These are phyloP conservation scores for Eupsilia transversa DNA, from an alignment of 2,888 invertebrate genomes.

Conservation along the genomic window DNA sequence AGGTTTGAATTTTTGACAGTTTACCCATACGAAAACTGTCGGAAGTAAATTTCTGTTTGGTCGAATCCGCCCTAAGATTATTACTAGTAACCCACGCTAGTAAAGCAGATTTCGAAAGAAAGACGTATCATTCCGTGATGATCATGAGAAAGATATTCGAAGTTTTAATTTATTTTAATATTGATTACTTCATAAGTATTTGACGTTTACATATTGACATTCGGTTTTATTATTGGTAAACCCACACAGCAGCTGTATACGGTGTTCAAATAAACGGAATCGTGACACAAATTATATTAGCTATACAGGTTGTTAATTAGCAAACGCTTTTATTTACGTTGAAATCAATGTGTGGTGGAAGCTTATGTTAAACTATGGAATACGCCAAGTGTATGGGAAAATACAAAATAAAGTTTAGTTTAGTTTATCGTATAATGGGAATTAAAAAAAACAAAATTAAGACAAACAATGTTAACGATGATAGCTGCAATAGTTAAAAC, in stretches of 20 bases:
- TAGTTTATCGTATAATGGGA: no score
- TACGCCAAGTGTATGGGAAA: neutral
- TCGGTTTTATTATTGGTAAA: constrained; percentile 23
- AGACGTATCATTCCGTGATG: no score
- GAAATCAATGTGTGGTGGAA: neutral
- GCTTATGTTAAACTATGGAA: neutral
- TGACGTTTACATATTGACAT: constrained; percentile 34
- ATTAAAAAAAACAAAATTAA: no score
- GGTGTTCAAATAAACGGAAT: constrained; percentile 26
- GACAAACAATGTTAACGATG: no score
- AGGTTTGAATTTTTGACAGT: no score
- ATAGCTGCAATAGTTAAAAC: no score
- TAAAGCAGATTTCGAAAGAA: no score
- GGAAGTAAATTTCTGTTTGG: no score
- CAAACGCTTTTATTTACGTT: constrained; percentile 22
- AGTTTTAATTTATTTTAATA: neutral
- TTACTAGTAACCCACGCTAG: no score
- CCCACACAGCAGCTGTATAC: neutral
- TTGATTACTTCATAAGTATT: neutral
- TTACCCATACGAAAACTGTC: no score
- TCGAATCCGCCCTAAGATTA: no score
- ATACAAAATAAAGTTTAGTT: no score
- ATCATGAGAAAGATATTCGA: neutral
- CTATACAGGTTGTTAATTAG: constrained; percentile 24
- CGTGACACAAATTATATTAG: constrained; percentile 49